A percentile compares a stretch with the other conserved stretches of the same genome.
Conservation (phyloP, 1,140 invertebrate species). For the Plectus sambesii region DNA sequence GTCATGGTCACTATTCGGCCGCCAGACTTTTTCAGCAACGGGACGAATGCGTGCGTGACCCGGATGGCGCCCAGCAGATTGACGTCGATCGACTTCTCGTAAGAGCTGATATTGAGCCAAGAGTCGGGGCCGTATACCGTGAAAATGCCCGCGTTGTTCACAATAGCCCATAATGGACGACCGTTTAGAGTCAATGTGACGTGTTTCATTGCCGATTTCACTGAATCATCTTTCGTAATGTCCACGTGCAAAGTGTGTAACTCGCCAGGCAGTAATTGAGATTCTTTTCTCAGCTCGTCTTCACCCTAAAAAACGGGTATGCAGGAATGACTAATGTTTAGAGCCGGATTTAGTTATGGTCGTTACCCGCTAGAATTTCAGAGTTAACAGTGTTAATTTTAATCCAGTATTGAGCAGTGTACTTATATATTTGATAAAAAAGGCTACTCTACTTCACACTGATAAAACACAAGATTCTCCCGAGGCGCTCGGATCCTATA, state of each 20-base stretch:
- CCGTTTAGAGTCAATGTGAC: too few relatives aligned
- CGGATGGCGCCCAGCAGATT: not conserved
- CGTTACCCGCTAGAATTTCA: too few relatives aligned
- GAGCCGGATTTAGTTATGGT: too few relatives aligned
- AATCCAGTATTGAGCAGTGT: too few relatives aligned
- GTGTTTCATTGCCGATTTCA: slow-evolving; percentile 38
- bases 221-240: slow-evolving; percentile 45
- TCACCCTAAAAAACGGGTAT: slow-evolving; percentile 31
- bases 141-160: slow-evolving; percentile 4
- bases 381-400: too few relatives aligned
- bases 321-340: too few relatives aligned
- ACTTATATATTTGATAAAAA: too few relatives aligned
- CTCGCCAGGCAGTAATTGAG: slow-evolving; percentile 33
- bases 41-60: slow-evolving; percentile 17
- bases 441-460: too few relatives aligned
- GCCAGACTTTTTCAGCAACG: slow-evolving; percentile 1
- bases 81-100: slow-evolving; percentile 1
- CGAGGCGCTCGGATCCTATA: too few relatives aligned
- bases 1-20: slow-evolving; percentile 3
- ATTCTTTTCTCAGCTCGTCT: slow-evolving; percentile 44
- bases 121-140: not conserved
- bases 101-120: slow-evolving; percentile 1
- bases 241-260: slow-evolving; percentile 47
- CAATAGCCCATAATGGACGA: slow-evolving; percentile 1
- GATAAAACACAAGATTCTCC: too few relatives aligned